These are phyloP conservation scores for Plotosus lineatus DNA, from an alignment of 2,113 vertebrate genomes.

Conservation along the genomic window DNA sequence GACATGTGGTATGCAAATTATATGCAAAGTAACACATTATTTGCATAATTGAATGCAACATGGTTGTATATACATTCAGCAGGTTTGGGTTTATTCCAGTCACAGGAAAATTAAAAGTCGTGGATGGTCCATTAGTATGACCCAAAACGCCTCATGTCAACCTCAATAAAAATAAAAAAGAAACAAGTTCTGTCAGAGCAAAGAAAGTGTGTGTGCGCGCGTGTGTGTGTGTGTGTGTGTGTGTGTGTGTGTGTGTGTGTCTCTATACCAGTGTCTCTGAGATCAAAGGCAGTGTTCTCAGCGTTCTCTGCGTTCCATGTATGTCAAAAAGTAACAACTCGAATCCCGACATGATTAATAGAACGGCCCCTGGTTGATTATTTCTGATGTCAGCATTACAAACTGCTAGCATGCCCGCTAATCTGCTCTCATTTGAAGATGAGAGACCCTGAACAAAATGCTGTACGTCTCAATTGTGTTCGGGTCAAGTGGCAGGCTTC, in stretches of 20 bases:
- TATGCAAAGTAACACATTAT: background rate
- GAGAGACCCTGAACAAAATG: slow-evolving; percentile 12
- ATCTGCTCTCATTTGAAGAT: slow-evolving; percentile 36
- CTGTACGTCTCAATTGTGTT: background rate
- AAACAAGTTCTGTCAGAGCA: slow-evolving; percentile 10
- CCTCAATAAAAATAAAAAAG: background rate
- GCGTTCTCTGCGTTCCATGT: background rate
- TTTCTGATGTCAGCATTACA: slow-evolving; percentile 33
- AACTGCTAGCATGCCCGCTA: slow-evolving; percentile 23
- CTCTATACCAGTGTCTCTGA: slow-evolving; percentile 25
- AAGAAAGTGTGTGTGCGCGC: background rate
- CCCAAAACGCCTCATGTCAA: background rate
- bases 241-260: background rate
- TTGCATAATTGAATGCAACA: background rate
- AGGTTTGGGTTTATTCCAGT: background rate
- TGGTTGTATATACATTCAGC: background rate
- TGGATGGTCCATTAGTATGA: too few relatives aligned
- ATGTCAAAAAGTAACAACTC: slow-evolving; percentile 30
- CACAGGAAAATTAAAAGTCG: background rate
- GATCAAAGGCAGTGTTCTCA: slow-evolving; percentile 39
- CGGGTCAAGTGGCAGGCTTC: slow-evolving; percentile 5
- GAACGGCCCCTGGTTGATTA: slow-evolving; percentile 18
- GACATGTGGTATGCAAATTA: background rate
- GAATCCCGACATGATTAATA: slow-evolving; percentile 42
- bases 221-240: background rate